phyloP scores from a whole-genome alignment of 1,140 invertebrate genomes.

The Muscidifurax raptorellus region DNA sequence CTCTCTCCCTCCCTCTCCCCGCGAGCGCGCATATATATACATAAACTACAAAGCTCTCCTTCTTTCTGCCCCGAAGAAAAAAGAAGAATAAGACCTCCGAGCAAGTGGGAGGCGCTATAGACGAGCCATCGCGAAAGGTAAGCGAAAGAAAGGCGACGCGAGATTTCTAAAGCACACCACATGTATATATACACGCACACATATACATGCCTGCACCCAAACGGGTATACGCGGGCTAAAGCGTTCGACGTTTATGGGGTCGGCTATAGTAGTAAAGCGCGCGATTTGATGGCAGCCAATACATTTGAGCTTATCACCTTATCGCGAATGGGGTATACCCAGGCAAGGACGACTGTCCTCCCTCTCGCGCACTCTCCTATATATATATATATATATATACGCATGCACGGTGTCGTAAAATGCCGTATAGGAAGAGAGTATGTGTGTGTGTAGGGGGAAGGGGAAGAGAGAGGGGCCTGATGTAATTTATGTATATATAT shows the following conservation, averaged over 20 bases:
- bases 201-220: not conserved
- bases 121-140: not conserved
- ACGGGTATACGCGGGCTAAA: slow-evolving; percentile 49
- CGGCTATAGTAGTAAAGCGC: slow-evolving; percentile 70
- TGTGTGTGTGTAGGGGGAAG: not conserved
- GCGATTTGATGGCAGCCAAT: slow-evolving; percentile 74
- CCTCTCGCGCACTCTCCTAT: slow-evolving; percentile 58
- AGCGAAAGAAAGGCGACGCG: slow-evolving; percentile 21
- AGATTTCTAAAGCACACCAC: not conserved
- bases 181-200: no score
- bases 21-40: no score
- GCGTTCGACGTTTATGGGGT: slow-evolving; percentile 66
- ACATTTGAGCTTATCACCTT: slow-evolving; percentile 75
- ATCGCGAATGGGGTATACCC: slow-evolving; percentile 70
- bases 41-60: not conserved
- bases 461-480: not conserved
- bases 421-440: slow-evolving; percentile 52
- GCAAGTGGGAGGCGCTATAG: not conserved
- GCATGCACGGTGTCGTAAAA: slow-evolving; percentile 63
- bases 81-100: not conserved
- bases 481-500: not conserved
- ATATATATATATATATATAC: no score
- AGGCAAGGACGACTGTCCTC: slow-evolving; percentile 56
- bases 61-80: not conserved
- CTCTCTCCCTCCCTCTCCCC: no score